Percentiles rank a stretch among this genome's conserved stretches.
phyloP scores from a whole-genome alignment of 2,113 vertebrate species.

The Hippocampus zosterae region DNA sequence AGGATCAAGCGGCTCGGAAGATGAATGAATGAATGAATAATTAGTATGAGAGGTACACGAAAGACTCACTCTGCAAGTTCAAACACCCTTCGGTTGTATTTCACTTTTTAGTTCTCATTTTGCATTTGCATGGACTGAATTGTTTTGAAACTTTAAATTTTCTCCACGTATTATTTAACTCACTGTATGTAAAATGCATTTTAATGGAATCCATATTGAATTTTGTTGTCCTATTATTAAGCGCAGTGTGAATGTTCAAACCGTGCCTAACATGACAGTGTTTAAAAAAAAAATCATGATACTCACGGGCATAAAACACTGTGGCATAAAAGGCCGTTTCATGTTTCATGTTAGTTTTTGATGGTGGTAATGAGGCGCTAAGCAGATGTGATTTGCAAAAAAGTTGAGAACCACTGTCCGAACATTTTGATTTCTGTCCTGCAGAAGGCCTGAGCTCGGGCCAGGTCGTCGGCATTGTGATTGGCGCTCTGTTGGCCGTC shows the following conservation, averaged over 20 bases:
- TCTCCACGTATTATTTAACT: background rate
- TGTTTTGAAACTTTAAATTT: background rate
- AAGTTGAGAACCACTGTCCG: background rate
- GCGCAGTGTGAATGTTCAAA: no score
- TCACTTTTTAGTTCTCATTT: background rate
- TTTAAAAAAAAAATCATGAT: no score
- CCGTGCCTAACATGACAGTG: no score
- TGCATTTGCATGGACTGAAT: background rate
- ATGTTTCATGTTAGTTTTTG: background rate
- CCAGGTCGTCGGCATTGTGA: conserved; percentile 68
- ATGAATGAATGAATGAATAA: background rate
- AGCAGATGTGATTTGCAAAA: background rate
- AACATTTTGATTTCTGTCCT: background rate
- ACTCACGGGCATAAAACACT: background rate
- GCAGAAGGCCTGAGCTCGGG: conserved; percentile 56
- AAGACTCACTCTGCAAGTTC: background rate
- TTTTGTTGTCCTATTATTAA: background rate
- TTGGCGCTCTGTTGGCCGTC: conserved; percentile 64
- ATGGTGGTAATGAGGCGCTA: no score
- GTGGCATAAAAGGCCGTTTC: background rate
- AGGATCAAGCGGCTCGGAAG: no score
- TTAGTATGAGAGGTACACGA: background rate
- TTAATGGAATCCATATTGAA: background rate
- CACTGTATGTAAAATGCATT: background rate
- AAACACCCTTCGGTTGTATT: background rate